phyloP scores from a whole-genome alignment of 1,140 invertebrate species.

The Propsilocerus akamusi region DNA sequence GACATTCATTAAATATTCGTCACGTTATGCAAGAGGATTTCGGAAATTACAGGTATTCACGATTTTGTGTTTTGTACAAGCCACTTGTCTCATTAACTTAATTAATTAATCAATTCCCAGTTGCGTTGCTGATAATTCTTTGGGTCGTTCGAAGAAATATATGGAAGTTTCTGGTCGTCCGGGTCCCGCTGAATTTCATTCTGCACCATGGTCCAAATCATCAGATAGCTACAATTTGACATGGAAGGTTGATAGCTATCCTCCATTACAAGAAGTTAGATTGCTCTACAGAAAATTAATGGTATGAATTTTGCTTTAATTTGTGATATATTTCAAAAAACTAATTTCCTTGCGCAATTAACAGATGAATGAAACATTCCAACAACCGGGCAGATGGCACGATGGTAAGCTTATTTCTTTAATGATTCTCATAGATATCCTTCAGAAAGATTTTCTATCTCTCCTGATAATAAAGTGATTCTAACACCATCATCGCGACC shows the following conservation, averaged over 20 bases:
- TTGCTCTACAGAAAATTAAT: constrained; percentile 39
- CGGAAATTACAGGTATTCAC: constrained; percentile 41
- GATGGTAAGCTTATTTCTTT: too few species aligned
- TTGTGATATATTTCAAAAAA: neutral
- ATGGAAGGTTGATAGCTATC: constrained; percentile 43
- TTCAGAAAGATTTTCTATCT: neutral
- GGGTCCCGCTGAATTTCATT: constrained; percentile 40
- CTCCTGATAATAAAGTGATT: constrained; percentile 11
- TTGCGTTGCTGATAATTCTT: constrained; percentile 47
- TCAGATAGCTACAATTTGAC: constrained; percentile 34
- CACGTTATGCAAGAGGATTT: constrained; percentile 45
- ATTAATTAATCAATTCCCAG: constrained; percentile 23
- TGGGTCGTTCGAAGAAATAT: constrained; percentile 43
- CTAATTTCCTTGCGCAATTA: constrained; percentile 6
- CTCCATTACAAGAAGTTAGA: constrained; percentile 39
- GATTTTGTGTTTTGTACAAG: constrained; percentile 26
- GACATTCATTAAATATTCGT: constrained; percentile 39
- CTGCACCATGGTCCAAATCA: constrained; percentile 33
- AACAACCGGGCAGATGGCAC: constrained; percentile 51
- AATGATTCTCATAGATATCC: too few species aligned
- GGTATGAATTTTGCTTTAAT: constrained; percentile 23
- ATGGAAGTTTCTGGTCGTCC: constrained; percentile 45
- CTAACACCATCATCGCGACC: constrained; percentile 22
- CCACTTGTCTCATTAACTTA: constrained; percentile 28
- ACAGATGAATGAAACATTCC: constrained; percentile 51